Conservation (phyloP, 2,797 vertebrate genomes). For the Acestrorhynchus altus region DNA sequence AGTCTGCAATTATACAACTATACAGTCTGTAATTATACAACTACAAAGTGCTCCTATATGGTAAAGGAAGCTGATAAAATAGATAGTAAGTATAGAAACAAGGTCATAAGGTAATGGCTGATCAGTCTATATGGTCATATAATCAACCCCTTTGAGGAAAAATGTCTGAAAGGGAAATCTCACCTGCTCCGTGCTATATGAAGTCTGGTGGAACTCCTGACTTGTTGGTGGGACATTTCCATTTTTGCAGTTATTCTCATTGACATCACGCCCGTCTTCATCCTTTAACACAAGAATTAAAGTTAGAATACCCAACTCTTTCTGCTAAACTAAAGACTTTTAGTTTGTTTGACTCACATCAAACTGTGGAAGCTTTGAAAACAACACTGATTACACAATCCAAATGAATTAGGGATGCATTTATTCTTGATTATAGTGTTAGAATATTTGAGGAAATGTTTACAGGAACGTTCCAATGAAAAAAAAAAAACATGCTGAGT, state of each 20-base stretch:
- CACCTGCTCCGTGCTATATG: constrained; percentile 60
- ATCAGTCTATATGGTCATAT: neutral
- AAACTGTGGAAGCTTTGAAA: neutral
- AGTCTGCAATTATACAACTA: no score
- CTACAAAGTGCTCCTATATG: no score
- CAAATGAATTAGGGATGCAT: no score
- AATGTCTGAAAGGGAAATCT: neutral
- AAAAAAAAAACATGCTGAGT: no score
- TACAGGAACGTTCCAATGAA: no score
- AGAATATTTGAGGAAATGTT: no score
- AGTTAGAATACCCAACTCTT: no score
- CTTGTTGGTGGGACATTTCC: constrained; percentile 65
- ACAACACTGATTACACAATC: neutral
- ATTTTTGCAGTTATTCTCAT: constrained; percentile 61
- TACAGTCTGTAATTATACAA: no score
- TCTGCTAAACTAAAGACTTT: neutral
- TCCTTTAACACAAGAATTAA: constrained; percentile 59
- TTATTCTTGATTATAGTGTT: no score
- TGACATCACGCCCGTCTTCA: neutral
- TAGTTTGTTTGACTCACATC: neutral
- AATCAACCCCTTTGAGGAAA: neutral
- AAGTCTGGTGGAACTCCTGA: constrained; percentile 61
- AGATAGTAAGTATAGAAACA: no score
- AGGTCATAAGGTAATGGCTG: no score
- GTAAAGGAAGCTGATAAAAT: no score